Base-by-base conservation (phyloP, 2,113 vertebrate species). In the Macquaria australasica region DNA sequence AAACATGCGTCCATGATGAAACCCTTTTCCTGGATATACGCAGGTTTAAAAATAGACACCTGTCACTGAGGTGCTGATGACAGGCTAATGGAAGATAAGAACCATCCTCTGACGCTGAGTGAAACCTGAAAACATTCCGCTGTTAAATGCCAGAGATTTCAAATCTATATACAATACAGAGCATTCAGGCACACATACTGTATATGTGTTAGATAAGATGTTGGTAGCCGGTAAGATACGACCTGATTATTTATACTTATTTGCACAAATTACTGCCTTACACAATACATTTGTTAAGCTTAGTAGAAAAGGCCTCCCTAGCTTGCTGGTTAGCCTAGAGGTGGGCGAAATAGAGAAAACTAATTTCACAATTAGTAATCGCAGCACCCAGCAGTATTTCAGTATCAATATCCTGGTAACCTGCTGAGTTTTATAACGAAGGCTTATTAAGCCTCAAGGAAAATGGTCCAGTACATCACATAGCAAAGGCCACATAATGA, bases 1-100 rank as follows among this genome's bases (percentile, higher is more conserved):
- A 21, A 74, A n/a, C 56, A 25, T 25, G 43, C 28, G 64, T 48
- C 45, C 48, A 31, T 12, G 23, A 69, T 76, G 45, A 74, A 84
- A 70, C 31, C 23, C 20, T 72, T 31, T 89, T 72, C 50, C 81
- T 79, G 66, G 25, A 55, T 70, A 23, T 39, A 70, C 8, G 10
- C 63, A 20, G 20, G 41, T 63, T 81, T 92, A 87, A 80, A 91
- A 84, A 90, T 77, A 85, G 78, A 55, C 63, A 50, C 72, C 71
- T 74, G 85, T 89, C 81, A 82, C 82, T 5, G 14, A 82, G 87
- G 79, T 88, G 79, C 64, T 70, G 82, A 73, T 70, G 80, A 60
- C 56, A 31, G 6, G 64, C 62, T 34, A 51, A 68, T 41, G 41
- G 55, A 82, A 79, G 79, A 84, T 59, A 58, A 79, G 56, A 50